Evolutionary conservation across 2,888 invertebrate genomes (phyloP).

Genomic region (Thymelicus sylvestris): DNA sequence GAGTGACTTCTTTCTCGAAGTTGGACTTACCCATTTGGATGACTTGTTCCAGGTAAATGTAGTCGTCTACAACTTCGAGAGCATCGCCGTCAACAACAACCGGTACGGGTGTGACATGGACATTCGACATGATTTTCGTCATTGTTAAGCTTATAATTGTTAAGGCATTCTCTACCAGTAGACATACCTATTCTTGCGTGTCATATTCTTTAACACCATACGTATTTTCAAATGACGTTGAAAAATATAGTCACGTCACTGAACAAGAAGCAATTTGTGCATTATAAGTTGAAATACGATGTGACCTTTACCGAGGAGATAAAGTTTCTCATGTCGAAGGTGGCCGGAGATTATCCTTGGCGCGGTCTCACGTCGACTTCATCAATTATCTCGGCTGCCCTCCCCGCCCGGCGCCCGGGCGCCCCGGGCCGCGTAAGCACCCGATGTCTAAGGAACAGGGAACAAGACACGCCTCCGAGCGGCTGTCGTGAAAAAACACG

Average conservation of each 20-base stretch:
- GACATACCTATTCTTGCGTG: too few relatives aligned
- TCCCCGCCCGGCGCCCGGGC: conserved; percentile 23
- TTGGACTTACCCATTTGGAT: too few relatives aligned
- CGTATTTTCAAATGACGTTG: too few relatives aligned
- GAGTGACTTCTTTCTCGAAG: too few relatives aligned
- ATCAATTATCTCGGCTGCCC: conserved; percentile 67
- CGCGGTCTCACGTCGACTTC: conserved; percentile 67
- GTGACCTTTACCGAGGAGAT: conserved; percentile 28
- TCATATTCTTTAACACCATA: too few relatives aligned
- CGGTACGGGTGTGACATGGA: too few relatives aligned
- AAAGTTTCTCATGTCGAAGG: conserved; percentile 33
- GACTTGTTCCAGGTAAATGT: too few relatives aligned
- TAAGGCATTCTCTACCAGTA: too few relatives aligned
- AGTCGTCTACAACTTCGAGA: too few relatives aligned
- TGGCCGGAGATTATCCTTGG: conserved; percentile 59
- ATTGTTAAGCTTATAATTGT: too few relatives aligned
- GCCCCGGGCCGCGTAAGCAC: conserved; percentile 43
- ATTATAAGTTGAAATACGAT: conserved; percentile 14
- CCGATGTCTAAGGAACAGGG: conserved; percentile 48
- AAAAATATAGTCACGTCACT: background rate
- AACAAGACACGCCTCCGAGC: conserved; percentile 55
- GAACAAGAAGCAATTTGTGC: conserved; percentile 1
- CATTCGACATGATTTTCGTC: too few relatives aligned
- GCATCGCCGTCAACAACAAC: too few relatives aligned
- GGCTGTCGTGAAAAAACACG: conserved; percentile 46